Base-by-base conservation (phyloP, 1,140 invertebrate genomes). In the Dolichoris vasculosae region DNA sequence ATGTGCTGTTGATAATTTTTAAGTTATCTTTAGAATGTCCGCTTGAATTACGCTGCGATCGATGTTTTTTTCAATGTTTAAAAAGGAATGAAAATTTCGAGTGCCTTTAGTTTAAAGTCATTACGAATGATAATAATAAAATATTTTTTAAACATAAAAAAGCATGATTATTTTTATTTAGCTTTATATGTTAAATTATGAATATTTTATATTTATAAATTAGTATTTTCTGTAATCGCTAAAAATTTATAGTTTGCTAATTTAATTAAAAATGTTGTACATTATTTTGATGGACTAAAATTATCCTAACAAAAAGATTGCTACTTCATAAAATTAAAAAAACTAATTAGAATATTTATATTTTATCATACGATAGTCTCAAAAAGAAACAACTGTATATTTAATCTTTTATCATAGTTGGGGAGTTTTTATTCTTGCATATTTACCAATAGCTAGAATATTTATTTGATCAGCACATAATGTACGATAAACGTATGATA, bases 21-120 rank as follows among this genome's bases (percentile, higher is more conserved):
- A 59, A 26, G 23, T 26, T 59, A 59, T 59, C 13, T 26, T 59
- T 59, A 59, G 55, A 59, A 59, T 59, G 55, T 26, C 26, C 3
- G 55, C 67, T 80, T 59, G 80, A 80, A 80, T 80, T 38, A 85
- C 75, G 64, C 64, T 85, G 63, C 43, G 78, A 30, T 73, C 59
- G 38, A 73, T 59, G 6, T 59, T 59, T 59, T 59, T 26, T 59
- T 26, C 13, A 59, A 59, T 23, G 4, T 59, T 1, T 26, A 59
- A 59, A 59, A 4, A 59, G 23, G 9, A 17, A 51, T 51, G 15
- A 17, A 51, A 59, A 26, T 26, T 6, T 26, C 2, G 11, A 8
- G 30, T n/a, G 6, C 30, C n/a, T 46, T 76, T 48, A 30, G 73
- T 76, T 46, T 23, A 76, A 48, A 26, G 43, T 30, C 40, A 15